These are phyloP conservation scores for Listrodromus nycthemerus DNA, from an alignment of 2,888 invertebrate genomes.

Conservation along the genomic window DNA sequence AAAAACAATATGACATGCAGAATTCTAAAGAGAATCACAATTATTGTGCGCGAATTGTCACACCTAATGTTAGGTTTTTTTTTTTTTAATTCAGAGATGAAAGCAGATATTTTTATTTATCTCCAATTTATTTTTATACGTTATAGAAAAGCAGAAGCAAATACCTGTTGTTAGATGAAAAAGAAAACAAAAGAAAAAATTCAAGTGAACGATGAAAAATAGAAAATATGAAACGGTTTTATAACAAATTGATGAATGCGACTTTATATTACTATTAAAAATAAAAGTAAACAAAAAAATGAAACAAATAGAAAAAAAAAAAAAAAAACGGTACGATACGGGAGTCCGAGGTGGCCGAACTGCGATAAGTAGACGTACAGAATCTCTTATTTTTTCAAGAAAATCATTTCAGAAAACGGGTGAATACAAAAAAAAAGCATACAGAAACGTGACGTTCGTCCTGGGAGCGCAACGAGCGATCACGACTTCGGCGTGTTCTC, in stretches of 20 bases:
- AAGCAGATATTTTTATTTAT: slow-evolving; percentile 81
- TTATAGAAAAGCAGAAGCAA: slow-evolving; percentile 64
- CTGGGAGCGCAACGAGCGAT: background rate
- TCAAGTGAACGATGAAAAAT: slow-evolving; percentile 55
- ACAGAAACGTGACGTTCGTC: slow-evolving; percentile 67
- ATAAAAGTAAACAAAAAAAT: too few species aligned
- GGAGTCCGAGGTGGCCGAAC: slow-evolving; percentile 58
- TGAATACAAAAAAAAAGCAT: slow-evolving; percentile 59
- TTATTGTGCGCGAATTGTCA: slow-evolving; percentile 51
- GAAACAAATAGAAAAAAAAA: slow-evolving; percentile 16
- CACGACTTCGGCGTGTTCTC: slow-evolving; percentile 7
- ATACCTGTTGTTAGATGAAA: slow-evolving; percentile 67
- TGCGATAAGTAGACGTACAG: slow-evolving; percentile 75
- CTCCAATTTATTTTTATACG: slow-evolving; percentile 81
- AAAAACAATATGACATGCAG: slow-evolving; percentile 11
- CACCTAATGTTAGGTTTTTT: slow-evolving; percentile 68
- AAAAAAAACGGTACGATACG: slow-evolving; percentile 36
- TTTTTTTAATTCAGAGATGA: slow-evolving; percentile 78
- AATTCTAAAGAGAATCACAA: slow-evolving; percentile 27
- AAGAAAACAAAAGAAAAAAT: slow-evolving; percentile 33
- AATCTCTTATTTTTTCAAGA: slow-evolving; percentile 81
- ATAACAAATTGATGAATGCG: slow-evolving; percentile 1
- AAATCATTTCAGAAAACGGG: slow-evolving; percentile 72
- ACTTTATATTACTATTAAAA: slow-evolving; percentile 1
- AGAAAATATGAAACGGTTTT: slow-evolving; percentile 41